A percentile compares a stretch with the other conserved stretches of the same genome.
Evolutionary conservation across 2,113 vertebrate genomes (phyloP).

Genomic region (Noctilio leporinus): DNA sequence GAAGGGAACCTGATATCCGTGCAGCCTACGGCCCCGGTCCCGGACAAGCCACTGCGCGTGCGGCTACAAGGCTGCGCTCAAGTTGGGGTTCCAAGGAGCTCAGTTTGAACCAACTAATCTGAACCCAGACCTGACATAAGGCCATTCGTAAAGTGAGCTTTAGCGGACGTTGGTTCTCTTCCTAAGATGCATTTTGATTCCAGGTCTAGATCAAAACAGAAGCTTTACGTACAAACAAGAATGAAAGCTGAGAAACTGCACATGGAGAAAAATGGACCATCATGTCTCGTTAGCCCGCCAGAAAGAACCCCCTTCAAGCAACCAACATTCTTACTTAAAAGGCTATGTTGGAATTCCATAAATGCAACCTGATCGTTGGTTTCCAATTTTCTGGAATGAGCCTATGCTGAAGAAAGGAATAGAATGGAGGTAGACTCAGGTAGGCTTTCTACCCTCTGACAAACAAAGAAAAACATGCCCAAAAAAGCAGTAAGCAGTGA

Average conservation of each 20-base stretch:
- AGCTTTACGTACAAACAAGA: slow-evolving; percentile 44
- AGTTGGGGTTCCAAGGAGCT: background rate
- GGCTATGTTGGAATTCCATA: background rate
- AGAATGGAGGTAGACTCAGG: background rate
- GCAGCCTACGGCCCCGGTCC: background rate
- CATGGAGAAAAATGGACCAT: slow-evolving; percentile 7
- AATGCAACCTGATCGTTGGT: background rate
- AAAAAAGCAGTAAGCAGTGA: background rate
- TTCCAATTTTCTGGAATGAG: background rate
- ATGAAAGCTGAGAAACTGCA: slow-evolving; percentile 68
- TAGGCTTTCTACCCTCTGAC: background rate
- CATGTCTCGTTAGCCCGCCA: slow-evolving; percentile 60
- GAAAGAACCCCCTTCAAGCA: slow-evolving; percentile 58
- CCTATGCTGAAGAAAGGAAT: background rate
- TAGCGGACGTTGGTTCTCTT: slow-evolving; percentile 27
- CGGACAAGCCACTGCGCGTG: background rate
- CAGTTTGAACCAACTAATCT: background rate
- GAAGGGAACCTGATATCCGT: background rate
- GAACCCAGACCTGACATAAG: background rate
- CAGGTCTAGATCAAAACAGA: slow-evolving; percentile 57
- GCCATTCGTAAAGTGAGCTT: slow-evolving; percentile 41
- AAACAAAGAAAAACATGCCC: background rate
- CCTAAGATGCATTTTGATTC: slow-evolving; percentile 56
- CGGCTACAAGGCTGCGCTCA: background rate
- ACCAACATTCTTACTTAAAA: slow-evolving; percentile 54